A percentile compares a stretch with the other conserved stretches of the same genome.
Evolutionary conservation across 2,888 invertebrate species (phyloP).

Genomic region (Drosophila recens): DNA sequence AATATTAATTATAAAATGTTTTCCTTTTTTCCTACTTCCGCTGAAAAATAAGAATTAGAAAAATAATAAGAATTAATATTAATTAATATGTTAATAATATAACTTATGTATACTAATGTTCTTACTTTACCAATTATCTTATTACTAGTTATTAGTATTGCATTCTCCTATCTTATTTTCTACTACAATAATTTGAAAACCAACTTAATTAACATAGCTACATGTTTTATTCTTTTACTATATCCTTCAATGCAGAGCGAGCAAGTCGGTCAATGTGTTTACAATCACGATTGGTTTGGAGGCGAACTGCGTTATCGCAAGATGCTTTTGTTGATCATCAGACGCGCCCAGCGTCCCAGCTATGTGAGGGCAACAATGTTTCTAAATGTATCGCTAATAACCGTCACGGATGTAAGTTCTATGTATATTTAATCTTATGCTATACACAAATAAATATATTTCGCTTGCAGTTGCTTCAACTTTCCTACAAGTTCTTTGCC

Average conservation of each 20-base stretch:
- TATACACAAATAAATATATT: neutral
- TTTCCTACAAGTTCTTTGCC: constrained; percentile 84
- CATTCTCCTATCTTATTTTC: no score
- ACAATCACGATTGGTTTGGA: constrained; percentile 79
- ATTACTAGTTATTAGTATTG: no score
- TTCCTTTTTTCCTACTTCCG: no score
- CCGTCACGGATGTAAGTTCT: constrained; percentile 76
- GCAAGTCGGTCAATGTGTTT: constrained; percentile 72
- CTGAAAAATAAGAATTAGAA: no score
- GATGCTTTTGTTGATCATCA: constrained; percentile 74
- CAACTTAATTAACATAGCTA: no score
- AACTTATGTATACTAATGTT: no score
- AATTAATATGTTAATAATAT: no score
- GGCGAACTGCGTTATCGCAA: constrained; percentile 74
- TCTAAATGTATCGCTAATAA: constrained; percentile 72
- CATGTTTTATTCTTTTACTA: no score
- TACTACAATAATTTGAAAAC: no score
- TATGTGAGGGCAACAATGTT: constrained; percentile 76
- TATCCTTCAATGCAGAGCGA: constrained; percentile 68
- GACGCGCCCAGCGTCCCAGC: constrained; percentile 77
- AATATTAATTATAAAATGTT: no score
- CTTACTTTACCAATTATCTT: no score
- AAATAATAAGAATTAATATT: no score
- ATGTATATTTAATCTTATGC: neutral
- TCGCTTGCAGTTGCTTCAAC: constrained; percentile 75